Base-by-base conservation (phyloP, 2,797 vertebrate species). In the Acanthis flammea region DNA sequence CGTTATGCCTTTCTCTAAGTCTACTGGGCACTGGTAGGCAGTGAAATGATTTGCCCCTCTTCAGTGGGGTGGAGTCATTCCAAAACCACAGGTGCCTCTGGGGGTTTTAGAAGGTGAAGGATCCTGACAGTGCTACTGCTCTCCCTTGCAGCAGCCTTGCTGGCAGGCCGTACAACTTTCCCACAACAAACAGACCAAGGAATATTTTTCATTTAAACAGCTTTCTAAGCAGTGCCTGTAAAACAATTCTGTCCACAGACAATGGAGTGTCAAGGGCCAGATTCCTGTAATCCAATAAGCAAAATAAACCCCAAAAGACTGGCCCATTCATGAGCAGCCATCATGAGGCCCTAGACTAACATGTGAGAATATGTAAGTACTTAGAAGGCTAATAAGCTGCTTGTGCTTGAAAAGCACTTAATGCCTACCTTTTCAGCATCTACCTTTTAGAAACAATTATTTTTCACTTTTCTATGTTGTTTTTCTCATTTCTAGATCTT, bases 111-210 rank as follows among this genome's bases (percentile, higher is more conserved):
- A 78, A 81, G 17, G 30, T 58, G 78, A 90, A 58, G 24, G 27
- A 54, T 58, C 35, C 5, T 2, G 58, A 47, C 0, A 2, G 5
- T 24, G 35, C 25, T 9, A 1, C 42, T 22, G 37, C 30, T 77
- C 44, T 39, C 18, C 18, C 21, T 47, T 5, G 3, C 51, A 62
- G 31, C 9, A 3, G 57, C 42, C 55, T 71, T 14, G 12, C 48
- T 2, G 1, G 58, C 2, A 1, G 10, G 35, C 0, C 0, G 0
- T 28, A 22, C 4, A 9, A 24, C 37, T 90, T 68, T 70, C 60
- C 72, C 55, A 50, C 44, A 39, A 28, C 0, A 3, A 58, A 57
- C 24, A 68, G 55, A 68, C 10, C 4, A 3, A 45, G 68, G 51
- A 73, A 37, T 42, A n/a, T 24, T 33, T 85, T 58, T 58, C 17